Evolutionary conservation across 2,888 invertebrate genomes (phyloP), one percentile per base, ranked within the genome.

Genomic region (Yponomeuta sedellus): DNA sequence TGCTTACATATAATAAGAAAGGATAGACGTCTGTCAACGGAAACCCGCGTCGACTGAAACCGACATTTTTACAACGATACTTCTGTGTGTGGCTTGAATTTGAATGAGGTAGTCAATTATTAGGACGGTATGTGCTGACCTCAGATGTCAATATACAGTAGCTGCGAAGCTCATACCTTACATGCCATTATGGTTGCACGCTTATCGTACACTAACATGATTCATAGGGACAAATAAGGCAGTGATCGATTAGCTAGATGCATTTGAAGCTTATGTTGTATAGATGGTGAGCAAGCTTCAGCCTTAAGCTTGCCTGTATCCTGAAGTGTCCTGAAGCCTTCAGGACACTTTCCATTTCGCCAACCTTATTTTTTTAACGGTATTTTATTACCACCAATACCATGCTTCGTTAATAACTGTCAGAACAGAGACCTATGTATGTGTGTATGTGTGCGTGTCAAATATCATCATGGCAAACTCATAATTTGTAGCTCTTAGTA

Each of bases 161-260:
- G 59, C 59, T 59, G 25, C 6, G 20, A 25, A 59, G 19, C 59
- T 59, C 25, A 19, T 22, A 3, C 59, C 59, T 59, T 59, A 59
- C 59, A 59, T 59, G 59, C 4, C 59, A 11, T 25, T 59, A 25
- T 20, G 10, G 20, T 59, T 59, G 25, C 59, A 11, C 22, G 25
- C 22, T 22, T 20, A 20, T 59, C 11, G 22, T 59, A 12, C 10
- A 22, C 22, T 22, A 59, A 63, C 63, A 61, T 22, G 44, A 63
- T 63, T 40, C 40, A 16, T 44, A 39, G 39, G 20, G 19, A 63
- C 40, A 20, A 63, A 63, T 63, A 63, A 19, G 44, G 63, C 44
- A 20, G 39, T 12, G 44, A 44, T 40, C 44, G 10, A 63, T 40
- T 22, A 22, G 44, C 44, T 1, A 52, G 44, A 52, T 34, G 34